Evolutionary conservation across 1,140 invertebrate genomes (phyloP), one percentile per base, ranked within the genome.

Genomic region (Caenorhabditis brenneri): DNA sequence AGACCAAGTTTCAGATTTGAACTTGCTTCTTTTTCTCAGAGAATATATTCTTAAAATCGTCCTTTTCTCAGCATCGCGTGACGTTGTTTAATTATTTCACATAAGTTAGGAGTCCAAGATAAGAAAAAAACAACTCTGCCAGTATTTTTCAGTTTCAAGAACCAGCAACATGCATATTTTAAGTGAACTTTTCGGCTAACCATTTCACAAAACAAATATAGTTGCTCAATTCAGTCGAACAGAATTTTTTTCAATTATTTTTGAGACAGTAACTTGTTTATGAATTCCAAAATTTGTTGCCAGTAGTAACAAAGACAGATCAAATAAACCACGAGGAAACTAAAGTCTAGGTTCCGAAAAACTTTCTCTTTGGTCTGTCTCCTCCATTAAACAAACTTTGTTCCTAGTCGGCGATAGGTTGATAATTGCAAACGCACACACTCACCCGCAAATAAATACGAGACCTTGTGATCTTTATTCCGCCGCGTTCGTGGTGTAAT

Each of bases 401-500:
- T 51, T n/a, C 53, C 53, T 27, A 15, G 7, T 55, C 10, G 22
- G 12, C 53, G 22, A 55, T n/a, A 27, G n/a, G 49, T 51, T 27
- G 2, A 55, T 55, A 24, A 55, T 7, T 27, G 22, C 22, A 27
- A 27, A 55, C 53, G 15, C 24, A 51, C n/a, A n/a, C n/a, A n/a
- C n/a, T n/a, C n/a, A n/a, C n/a, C 6, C 24, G 53, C 53, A 55
- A 55, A 12, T n/a, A 55, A 55, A 55, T 55, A 55, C 24, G 7
- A 55, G 27, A 55, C 53, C 53, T 27, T 4, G 53, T 55, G 53
- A 55, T 10, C 1, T 12, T 12, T 29, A 12, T 55, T n/a, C 10
- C 24, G 16, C 27, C 78, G 24, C 33, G 69, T 83, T 69, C 33
- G 33, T 80, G 58, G 60, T 69, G 51, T 84, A 49, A 60, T 65